Evolutionary conservation across 2,888 invertebrate species (phyloP).

Genomic region (Lathronympha strigana): DNA sequence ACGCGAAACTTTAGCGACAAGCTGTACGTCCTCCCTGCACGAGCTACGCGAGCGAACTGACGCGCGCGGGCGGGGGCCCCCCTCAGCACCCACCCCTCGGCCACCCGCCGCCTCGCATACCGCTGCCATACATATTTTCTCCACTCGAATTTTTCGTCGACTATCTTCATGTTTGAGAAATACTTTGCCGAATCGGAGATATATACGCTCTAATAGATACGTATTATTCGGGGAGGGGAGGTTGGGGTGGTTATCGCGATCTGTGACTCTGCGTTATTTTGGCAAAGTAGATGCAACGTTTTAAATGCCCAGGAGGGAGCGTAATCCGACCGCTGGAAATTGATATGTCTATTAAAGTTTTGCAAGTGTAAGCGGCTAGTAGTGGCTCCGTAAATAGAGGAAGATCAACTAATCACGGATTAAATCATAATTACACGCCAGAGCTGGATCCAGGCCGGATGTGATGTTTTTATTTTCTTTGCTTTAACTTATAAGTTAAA

Average conservation of each 20-base stretch:
- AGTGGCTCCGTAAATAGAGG: slow-evolving; percentile 38
- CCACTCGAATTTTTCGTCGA: slow-evolving; percentile 82
- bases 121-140: slow-evolving; percentile 80
- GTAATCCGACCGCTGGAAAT: slow-evolving; percentile 40
- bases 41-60: slow-evolving; percentile 70
- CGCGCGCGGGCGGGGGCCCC: slow-evolving; percentile 58
- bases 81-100: slow-evolving; percentile 58
- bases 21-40: slow-evolving; percentile 57
- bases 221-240: slow-evolving; percentile 76
- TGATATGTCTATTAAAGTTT: slow-evolving; percentile 47
- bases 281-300: slow-evolving; percentile 63
- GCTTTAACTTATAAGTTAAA: slow-evolving; percentile 8
- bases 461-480: slow-evolving; percentile 19
- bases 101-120: slow-evolving; percentile 69
- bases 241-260: slow-evolving; percentile 62
- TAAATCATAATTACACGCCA: slow-evolving; percentile 37
- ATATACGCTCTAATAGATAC: slow-evolving; percentile 82
- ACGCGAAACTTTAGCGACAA: slow-evolving; percentile 60
- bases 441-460: slow-evolving; percentile 27
- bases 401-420: slow-evolving; percentile 40
- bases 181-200: slow-evolving; percentile 81
- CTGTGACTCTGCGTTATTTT: slow-evolving; percentile 64
- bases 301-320: slow-evolving; percentile 50
- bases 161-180: slow-evolving; percentile 83
- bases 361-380: slow-evolving; percentile 40